Base-by-base conservation (phyloP, 2,113 vertebrate genomes). In the Morphnarchus princeps region DNA sequence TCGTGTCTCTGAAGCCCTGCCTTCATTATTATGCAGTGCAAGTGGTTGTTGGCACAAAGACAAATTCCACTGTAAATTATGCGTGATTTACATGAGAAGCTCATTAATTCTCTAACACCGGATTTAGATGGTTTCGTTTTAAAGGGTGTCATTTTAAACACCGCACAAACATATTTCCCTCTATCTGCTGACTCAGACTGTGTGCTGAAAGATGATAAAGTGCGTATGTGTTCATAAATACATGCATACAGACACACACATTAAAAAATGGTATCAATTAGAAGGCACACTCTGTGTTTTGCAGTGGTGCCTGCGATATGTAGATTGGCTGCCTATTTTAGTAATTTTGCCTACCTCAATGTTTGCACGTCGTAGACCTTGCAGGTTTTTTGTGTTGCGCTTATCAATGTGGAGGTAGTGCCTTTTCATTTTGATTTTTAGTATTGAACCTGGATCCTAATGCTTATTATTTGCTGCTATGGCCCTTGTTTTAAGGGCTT, bases 21-120 rank as follows among this genome's bases (percentile, higher is more conserved):
- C 52, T 97, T 98, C 92, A 94, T 98, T 98, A 97, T 96, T 98
- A 98, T 98, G 98, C 98, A 98, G 78, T 36, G 84, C 97, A 97
- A 98, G 97, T 97, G 96, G 95, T 97, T 96, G 96, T 98, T 98
- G 98, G 97, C 98, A 98, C 94, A 98, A 97, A 97, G 98, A 98
- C 97, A 98, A 97, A 94, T 95, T 96, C 78, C 49, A 62, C 52
- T 86, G 78, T 94, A 95, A 98, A 97, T 98, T 98, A 98, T 98
- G 94, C 97, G 98, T 98, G 98, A 98, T 99, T 99, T 98, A 98
- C 98, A 98, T 98, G 97, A 98, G 98, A 97, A 98, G 93, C 94
- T 98, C 97, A 98, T 98, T 97, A 98, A 97, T 98, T 98, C 98
- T 97, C 97, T 97, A 97, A 97, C 97, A 98, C 97, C 66, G 93